Base-by-base conservation (phyloP, 2,113 vertebrate genomes). In the Alligator sinensis region DNA sequence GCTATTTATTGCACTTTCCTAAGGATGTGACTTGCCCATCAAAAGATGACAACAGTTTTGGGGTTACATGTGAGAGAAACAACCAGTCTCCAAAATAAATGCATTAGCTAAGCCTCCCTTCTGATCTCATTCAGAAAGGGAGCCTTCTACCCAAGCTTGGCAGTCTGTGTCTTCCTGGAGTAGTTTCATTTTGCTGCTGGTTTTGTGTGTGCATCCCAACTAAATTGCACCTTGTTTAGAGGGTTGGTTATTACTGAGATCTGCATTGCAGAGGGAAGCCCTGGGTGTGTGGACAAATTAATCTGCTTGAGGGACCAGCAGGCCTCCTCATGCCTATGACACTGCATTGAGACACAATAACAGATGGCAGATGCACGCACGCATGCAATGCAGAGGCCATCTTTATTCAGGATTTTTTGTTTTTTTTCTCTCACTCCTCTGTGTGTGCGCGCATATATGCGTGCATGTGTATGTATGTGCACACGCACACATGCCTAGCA, bases 341-440 rank as follows among this genome's bases (percentile, higher is more conserved):
- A 97, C 14, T 64, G 78, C 84, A 62, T 54, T 24, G 63, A 68
- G 92, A 70, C 83, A 76, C 30, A 18, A 92, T 89, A 90, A 83
- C 97, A 97, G 97, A 91, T 96, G 94, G 96, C 60, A 54, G 62
- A 93, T 0, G 0, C 0, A 0, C 1, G 1, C 83, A 0, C 1
- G 1, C 83, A 68, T 0, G 4, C 77, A 85, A 72, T 91, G 75
- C 58, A 77, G 84, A 95, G 94, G 91, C 94, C 97, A 97, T 97
- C 97, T 98, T 98, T 98, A 90, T 98, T 97, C 94, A 89, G 89
- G 81, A 72, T 82, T 84, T 30, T 5, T 57, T 77, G 10, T 4
- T 60, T 34, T 72, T 85, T 58, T 4, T 75, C 80, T 58, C 10
- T 34, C 54, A 82, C 60, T 61, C 34, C 54, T 55, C 12, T 55